These are phyloP conservation scores for Eurystomus glaucurus DNA, from an alignment of 2,797 vertebrate species.

Conservation along the genomic window DNA sequence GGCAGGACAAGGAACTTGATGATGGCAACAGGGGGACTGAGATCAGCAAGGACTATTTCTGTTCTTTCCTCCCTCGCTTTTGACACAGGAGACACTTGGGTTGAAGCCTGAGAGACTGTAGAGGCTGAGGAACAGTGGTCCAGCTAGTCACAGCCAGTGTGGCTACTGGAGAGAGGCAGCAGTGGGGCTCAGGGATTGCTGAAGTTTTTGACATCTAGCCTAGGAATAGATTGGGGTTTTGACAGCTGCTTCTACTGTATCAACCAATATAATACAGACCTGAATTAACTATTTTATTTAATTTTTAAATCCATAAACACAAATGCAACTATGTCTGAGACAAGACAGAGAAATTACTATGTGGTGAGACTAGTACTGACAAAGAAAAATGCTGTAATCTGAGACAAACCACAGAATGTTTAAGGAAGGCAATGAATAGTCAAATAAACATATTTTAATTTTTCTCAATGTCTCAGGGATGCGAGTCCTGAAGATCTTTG, in stretches of 20 bases:
- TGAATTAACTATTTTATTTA: neutral
- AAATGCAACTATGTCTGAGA: neutral
- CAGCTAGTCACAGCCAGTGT: accelerated
- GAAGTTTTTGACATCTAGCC: neutral
- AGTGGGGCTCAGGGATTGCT: accelerated
- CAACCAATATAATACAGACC: neutral
- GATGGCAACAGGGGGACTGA: neutral
- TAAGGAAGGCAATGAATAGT: neutral
- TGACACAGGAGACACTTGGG: accelerated
- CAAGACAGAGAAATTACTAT: neutral
- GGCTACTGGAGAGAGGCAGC: neutral
- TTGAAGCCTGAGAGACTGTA: neutral
- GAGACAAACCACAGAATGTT: neutral
- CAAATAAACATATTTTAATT: neutral
- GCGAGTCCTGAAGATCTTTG: neutral
- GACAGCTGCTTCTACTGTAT: neutral
- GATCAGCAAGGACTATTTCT: neutral
- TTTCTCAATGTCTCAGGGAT: neutral
- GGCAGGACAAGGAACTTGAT: neutral
- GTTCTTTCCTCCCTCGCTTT: neutral
- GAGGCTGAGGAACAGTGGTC: neutral
- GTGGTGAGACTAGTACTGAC: neutral
- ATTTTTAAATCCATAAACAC: neutral
- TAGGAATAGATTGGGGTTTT: neutral
- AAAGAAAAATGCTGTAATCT: neutral